Evolutionary conservation across 2,113 vertebrate genomes (phyloP).

Genomic region (Riparia riparia): DNA sequence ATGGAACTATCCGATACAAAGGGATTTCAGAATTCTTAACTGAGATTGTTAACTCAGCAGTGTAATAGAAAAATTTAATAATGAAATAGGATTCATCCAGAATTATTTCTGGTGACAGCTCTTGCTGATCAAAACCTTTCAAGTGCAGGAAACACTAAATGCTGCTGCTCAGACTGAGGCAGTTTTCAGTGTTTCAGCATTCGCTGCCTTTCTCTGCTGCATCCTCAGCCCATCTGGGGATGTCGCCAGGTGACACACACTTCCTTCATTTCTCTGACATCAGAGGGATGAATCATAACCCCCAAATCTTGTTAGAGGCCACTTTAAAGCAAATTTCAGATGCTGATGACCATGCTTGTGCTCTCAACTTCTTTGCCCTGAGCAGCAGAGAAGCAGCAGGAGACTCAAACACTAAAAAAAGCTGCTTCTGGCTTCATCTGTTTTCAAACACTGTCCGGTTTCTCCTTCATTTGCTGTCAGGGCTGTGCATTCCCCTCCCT

Average conservation of each 20-base stretch:
- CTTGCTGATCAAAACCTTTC: neutral
- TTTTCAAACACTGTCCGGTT: fast-evolving
- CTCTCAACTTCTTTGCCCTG: neutral
- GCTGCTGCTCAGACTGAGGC: neutral
- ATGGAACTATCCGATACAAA: neutral
- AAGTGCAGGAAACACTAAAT: neutral
- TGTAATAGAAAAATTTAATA: neutral
- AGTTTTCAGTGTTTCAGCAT: neutral
- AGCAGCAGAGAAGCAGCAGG: neutral
- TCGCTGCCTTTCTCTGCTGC: neutral
- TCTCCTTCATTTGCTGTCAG: neutral
- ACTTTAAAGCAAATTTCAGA: neutral
- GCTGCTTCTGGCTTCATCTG: neutral
- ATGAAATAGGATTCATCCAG: neutral
- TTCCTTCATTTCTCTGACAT: neutral
- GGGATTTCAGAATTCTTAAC: neutral
- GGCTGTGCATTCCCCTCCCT: neutral
- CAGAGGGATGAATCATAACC: neutral
- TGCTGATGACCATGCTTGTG: neutral
- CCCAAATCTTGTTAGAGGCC: neutral
- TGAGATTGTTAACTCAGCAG: neutral
- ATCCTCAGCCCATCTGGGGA: neutral
- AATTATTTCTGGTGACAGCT: neutral
- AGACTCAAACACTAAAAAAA: neutral
- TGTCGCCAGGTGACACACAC: neutral